Conservation (phyloP, 2,888 invertebrate species). For the Philhelius pedissequus region DNA sequence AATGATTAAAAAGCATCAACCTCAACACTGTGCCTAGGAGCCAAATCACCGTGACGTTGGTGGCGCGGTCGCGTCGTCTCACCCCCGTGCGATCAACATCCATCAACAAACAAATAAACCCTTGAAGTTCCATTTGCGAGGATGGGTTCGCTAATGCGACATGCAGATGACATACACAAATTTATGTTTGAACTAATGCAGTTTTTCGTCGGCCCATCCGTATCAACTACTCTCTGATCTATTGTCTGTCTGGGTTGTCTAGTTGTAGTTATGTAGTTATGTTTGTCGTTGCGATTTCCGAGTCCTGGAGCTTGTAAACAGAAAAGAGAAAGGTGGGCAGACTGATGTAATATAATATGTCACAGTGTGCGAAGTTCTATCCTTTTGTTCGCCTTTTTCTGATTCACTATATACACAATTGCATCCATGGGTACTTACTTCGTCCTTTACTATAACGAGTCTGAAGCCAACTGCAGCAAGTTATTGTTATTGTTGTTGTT, state of each 20-base stretch:
- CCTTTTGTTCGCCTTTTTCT: neutral
- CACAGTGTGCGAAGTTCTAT: neutral
- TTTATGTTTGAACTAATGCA: conserved; percentile 69
- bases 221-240: conserved; percentile 46
- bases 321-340: neutral
- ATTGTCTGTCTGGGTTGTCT: conserved; percentile 38
- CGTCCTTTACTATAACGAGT: neutral
- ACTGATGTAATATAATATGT: neutral
- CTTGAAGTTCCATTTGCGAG: conserved; percentile 10
- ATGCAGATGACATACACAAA: conserved; percentile 68
- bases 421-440: neutral
- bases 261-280: neutral
- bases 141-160: conserved; percentile 62
- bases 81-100: neutral
- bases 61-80: neutral
- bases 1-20: conserved; percentile 60
- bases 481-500: neutral
- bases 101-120: neutral
- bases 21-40: conserved; percentile 15
- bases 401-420: neutral
- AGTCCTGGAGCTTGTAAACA: neutral
- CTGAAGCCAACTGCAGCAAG: neutral
- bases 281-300: neutral
- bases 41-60: conserved; percentile 6
- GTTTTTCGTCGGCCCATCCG: conserved; percentile 58